phyloP scores from a whole-genome alignment of 2,113 vertebrate species.

The Cyrtonyx montezumae region DNA sequence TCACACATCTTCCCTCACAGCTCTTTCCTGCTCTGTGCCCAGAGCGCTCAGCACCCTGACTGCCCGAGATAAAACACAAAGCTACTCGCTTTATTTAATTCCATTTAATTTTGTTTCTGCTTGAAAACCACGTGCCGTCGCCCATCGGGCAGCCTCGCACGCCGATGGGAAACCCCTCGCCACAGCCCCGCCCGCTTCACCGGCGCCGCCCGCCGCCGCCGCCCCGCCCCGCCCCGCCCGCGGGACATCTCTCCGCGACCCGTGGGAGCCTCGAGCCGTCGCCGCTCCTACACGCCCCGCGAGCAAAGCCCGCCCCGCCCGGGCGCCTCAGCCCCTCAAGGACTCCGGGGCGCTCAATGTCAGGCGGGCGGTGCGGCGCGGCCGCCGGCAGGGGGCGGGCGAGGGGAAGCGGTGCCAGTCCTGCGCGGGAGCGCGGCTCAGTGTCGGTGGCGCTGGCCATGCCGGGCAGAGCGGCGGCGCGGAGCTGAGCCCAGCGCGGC shows the following conservation, averaged over 20 bases:
- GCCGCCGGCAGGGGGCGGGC: slow-evolving; percentile 20
- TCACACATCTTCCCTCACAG: background rate
- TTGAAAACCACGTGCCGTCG: rapidly evolving
- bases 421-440: background rate
- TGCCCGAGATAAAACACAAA: background rate
- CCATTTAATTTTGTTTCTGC: background rate
- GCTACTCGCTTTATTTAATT: rapidly evolving
- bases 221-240: no score
- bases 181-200: no score
- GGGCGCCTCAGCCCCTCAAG: background rate
- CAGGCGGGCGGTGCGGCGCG: background rate
- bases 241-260: no score
- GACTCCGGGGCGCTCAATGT: slow-evolving; percentile 46
- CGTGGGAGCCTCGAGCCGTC: no score
- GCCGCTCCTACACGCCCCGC: no score
- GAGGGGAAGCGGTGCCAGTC: slow-evolving; percentile 14
- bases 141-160: background rate
- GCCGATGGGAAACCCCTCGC: no score
- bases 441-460: background rate
- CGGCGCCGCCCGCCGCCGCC: background rate
- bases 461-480: background rate
- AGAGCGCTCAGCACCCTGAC: no score
- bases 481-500: slow-evolving; percentile 25
- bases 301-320: no score
- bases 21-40: background rate